A percentile compares a stretch with the other conserved stretches of the same genome.
These are phyloP conservation scores for Oreohelix idahoensis DNA, from an alignment of 1,140 invertebrate genomes.

Conservation along the genomic window DNA sequence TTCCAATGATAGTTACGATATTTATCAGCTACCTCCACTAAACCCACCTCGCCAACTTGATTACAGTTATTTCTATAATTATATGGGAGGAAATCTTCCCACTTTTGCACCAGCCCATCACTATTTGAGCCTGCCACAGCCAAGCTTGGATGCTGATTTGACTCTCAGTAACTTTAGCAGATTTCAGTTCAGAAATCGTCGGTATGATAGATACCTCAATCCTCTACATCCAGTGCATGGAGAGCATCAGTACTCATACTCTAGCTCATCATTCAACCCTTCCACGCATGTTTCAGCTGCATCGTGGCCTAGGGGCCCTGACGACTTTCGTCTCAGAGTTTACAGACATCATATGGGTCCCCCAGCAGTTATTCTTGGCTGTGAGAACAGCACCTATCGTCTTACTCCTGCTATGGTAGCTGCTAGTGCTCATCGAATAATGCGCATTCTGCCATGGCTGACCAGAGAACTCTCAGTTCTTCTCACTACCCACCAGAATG, in stretches of 20 bases:
- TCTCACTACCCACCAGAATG: slow-evolving; percentile 73
- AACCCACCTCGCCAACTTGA: slow-evolving; percentile 1
- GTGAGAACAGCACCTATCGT: slow-evolving; percentile 32
- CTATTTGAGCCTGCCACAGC: slow-evolving; percentile 17
- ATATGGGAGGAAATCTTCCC: not conserved
- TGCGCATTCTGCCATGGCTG: slow-evolving; percentile 89
- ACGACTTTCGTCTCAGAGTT: slow-evolving; percentile 25
- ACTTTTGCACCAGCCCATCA: not conserved
- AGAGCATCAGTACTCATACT: slow-evolving; percentile 38
- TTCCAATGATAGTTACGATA: slow-evolving; percentile 88
- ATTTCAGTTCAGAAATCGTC: slow-evolving; percentile 29
- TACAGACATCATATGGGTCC: slow-evolving; percentile 30
- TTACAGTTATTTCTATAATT: slow-evolving; percentile 15
- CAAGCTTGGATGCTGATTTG: slow-evolving; percentile 32
- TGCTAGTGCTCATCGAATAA: slow-evolving; percentile 69
- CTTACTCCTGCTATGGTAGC: slow-evolving; percentile 38
- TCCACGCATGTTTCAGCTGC: slow-evolving; percentile 21
- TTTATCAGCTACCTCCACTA: slow-evolving; percentile 32
- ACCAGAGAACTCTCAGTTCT: slow-evolving; percentile 87
- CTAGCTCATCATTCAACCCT: slow-evolving; percentile 2
- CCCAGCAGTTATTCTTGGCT: slow-evolving; percentile 24
- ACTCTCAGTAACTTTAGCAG: slow-evolving; percentile 40
- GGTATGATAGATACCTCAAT: not conserved
- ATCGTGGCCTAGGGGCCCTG: slow-evolving; percentile 29
- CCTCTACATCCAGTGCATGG: slow-evolving; percentile 23